Percentiles rank a stretch among this genome's conserved stretches.
These are phyloP conservation scores for Carposina sasakii DNA, from an alignment of 1,140 invertebrate species.

Conservation along the genomic window DNA sequence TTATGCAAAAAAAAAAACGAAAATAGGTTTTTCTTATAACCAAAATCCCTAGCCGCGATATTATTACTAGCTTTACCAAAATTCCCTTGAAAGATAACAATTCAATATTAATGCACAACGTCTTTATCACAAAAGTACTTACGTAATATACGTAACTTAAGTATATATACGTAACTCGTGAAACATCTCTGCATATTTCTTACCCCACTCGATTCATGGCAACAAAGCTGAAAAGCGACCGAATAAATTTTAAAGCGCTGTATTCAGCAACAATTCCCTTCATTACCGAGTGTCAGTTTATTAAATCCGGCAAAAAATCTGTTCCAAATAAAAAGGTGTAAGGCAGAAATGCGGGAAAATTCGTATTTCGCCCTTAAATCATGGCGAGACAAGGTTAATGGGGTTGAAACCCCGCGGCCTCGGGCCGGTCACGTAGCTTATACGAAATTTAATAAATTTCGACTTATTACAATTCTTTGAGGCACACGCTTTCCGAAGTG, in stretches of 20 bases:
- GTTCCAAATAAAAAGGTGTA: slow-evolving; percentile 36
- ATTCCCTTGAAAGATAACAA: no score
- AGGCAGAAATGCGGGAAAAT: slow-evolving; percentile 41
- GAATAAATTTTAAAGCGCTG: slow-evolving; percentile 12
- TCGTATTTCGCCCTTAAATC: slow-evolving; percentile 52
- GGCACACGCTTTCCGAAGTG: slow-evolving; percentile 22
- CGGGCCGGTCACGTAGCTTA: slow-evolving; percentile 49
- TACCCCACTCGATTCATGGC: no score
- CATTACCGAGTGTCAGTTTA: slow-evolving; percentile 35
- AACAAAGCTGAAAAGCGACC: slow-evolving; percentile 19
- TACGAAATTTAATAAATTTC: slow-evolving; percentile 53
- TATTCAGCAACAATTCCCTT: slow-evolving; percentile 28
- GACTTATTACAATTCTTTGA: slow-evolving; percentile 36
- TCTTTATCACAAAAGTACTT: no score
- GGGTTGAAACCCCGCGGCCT: slow-evolving; percentile 43
- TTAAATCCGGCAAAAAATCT: slow-evolving; percentile 48
- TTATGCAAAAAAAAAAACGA: no score
- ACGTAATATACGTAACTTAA: no score
- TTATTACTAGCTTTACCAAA: no score
- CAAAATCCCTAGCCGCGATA: no score
- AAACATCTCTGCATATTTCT: no score
- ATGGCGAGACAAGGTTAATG: slow-evolving; percentile 60
- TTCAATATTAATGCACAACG: no score
- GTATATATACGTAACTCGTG: no score
- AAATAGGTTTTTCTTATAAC: no score